Evolutionary conservation across 2,113 vertebrate genomes (phyloP), one percentile per base, ranked within the genome.

Genomic region (Oryzias celebensis): DNA sequence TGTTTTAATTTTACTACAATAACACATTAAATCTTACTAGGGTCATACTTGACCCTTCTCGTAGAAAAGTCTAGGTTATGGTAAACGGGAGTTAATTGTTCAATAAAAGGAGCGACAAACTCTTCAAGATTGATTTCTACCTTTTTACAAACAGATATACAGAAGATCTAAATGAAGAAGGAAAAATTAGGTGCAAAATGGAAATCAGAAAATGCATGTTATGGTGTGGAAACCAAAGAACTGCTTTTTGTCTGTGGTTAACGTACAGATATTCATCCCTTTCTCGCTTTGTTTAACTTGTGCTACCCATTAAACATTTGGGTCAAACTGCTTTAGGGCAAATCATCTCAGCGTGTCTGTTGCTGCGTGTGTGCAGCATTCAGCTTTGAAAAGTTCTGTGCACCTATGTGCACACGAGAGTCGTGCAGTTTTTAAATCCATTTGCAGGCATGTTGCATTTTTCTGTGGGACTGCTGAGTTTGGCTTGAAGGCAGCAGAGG

Each of bases 281-380:
- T 15, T 5, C 31, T 68, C 48, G 12, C 52, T 78, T 66, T 58
- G 53, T 78, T 75, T 85, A 73, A 64, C 71, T 72, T 51, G 0
- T n/a, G 36, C 42, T 44, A 57, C 45, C 50, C 66, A 68, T 45
- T 47, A 55, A 85, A 60, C 82, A 84, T 86, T 82, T 85, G 72
- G 80, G 82, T 84, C 75, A 78, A 62, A 62, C 58, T 63, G 58
- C 77, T 75, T 44, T 18, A 72, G 62, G 78, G 71, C 4, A 24
- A 74, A 58, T 73, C 68, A 63, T 31, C 46, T n/a, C 14, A 62
- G 20, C 59, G 47, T 53, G 66, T 36, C 71, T 64, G 45, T 65
- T 71, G 69, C 62, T 68, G 59, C 55, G 55, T 77, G 47, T 15
- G 24, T 49, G 12, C 1, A 14, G 14, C 48, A 42, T 62, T 48